phyloP scores from a whole-genome alignment of 1,140 invertebrate genomes.

The Papilio dardanus region DNA sequence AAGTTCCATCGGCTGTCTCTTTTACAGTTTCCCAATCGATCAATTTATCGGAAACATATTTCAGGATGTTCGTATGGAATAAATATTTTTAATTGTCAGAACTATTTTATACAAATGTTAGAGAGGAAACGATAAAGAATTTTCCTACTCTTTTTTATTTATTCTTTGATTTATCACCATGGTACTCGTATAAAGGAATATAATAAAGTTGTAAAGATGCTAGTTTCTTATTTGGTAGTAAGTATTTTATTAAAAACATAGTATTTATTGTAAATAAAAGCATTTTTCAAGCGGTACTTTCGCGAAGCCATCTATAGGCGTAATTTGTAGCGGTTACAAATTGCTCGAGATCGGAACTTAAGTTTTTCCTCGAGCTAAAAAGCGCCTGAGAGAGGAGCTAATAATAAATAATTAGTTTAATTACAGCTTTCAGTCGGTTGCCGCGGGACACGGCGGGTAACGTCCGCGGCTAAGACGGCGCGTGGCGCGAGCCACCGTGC shows the following conservation, averaged over 20 bases:
- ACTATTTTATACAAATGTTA: neutral
- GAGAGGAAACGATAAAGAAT: neutral
- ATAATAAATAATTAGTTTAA: constrained; percentile 79
- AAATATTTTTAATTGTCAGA: constrained; percentile 18
- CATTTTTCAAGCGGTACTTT: constrained; percentile 1
- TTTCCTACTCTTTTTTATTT: neutral
- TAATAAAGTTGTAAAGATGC: neutral
- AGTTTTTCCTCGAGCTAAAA: constrained; percentile 65
- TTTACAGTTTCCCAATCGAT: constrained; percentile 22
- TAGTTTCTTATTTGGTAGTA: too few species aligned
- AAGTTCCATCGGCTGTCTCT: constrained; percentile 19
- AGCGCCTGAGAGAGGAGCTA: constrained; percentile 60
- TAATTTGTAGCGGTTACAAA: constrained; percentile 57
- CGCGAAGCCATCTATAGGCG: constrained; percentile 55
- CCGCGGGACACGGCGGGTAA: constrained; percentile 48
- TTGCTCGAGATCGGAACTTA: constrained; percentile 55
- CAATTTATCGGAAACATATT: constrained; percentile 21
- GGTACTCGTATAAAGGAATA: neutral
- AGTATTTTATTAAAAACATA: too few species aligned
- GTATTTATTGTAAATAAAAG: neutral
- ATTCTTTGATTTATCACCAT: neutral
- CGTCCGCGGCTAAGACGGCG: constrained; percentile 30
- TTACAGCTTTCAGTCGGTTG: constrained; percentile 68
- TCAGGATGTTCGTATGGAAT: constrained; percentile 18
- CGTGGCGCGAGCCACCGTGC: constrained; percentile 14